phyloP scores from a whole-genome alignment of 2,113 vertebrate genomes.

The Vimba vimba region DNA sequence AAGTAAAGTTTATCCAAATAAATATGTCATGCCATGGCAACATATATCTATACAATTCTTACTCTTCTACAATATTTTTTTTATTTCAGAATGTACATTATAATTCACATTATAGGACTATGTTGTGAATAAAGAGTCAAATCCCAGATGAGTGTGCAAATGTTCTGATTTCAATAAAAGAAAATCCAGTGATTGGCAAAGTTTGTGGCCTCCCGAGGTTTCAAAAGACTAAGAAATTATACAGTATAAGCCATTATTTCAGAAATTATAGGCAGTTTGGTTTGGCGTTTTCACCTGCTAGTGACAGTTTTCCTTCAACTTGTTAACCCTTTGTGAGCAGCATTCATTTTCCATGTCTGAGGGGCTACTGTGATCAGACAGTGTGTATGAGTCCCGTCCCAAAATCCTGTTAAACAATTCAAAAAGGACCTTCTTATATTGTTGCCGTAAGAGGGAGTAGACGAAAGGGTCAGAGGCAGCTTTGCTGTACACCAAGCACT shows the following conservation, averaged over 20 bases:
- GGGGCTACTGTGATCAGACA: slow-evolving; percentile 77
- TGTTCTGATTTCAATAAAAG: not conserved
- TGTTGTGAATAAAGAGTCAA: slow-evolving; percentile 2
- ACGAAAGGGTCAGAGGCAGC: slow-evolving; percentile 79
- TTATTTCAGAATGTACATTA: slow-evolving; percentile 16
- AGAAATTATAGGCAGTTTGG: not conserved
- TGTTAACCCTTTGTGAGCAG: slow-evolving; percentile 71
- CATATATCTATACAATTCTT: not conserved
- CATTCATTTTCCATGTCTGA: slow-evolving; percentile 74
- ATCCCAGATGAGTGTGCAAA: not conserved
- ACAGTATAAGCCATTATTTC: not conserved
- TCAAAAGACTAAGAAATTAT: not conserved
- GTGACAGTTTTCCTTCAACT: slow-evolving; percentile 19
- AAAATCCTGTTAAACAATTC: slow-evolving; percentile 72
- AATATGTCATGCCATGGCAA: not conserved
- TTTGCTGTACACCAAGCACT: slow-evolving; percentile 82
- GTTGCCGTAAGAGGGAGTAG: slow-evolving; percentile 79
- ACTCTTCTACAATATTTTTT: not conserved
- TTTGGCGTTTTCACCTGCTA: not conserved
- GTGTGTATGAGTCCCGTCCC: slow-evolving; percentile 72
- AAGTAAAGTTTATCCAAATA: too few relatives aligned
- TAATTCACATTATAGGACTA: not conserved
- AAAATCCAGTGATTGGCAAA: slow-evolving; percentile 18
- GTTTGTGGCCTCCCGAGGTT: not conserved
- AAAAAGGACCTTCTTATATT: slow-evolving; percentile 80